phyloP scores from a whole-genome alignment of 2,888 invertebrate genomes.

The Agrotis ipsilon region DNA sequence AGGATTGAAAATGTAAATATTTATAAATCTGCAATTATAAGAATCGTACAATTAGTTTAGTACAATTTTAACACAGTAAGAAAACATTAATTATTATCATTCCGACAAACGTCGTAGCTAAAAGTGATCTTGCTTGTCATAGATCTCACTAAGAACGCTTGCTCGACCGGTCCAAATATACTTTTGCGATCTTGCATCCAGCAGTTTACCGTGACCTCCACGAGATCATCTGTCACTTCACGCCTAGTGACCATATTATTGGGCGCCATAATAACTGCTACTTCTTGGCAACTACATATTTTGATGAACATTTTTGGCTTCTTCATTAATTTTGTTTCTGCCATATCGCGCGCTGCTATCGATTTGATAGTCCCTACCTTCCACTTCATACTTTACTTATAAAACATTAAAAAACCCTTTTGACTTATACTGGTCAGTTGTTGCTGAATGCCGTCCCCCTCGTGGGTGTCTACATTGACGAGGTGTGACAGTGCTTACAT shows the following conservation, averaged over 20 bases:
- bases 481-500: slow-evolving; percentile 80
- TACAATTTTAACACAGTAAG: not conserved
- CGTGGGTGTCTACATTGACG: slow-evolving; percentile 68
- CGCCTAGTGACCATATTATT: too few relatives aligned
- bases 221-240: too few relatives aligned
- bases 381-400: too few relatives aligned
- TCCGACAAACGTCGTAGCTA: not conserved
- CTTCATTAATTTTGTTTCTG: too few relatives aligned
- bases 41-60: slow-evolving; percentile 13
- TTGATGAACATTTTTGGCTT: too few relatives aligned
- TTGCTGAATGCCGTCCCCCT: slow-evolving; percentile 43
- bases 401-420: not conserved
- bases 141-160: not conserved
- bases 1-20: slow-evolving; percentile 23
- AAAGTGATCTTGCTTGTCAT: not conserved
- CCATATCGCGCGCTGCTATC: too few relatives aligned
- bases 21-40: slow-evolving; percentile 26
- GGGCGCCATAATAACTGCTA: too few relatives aligned
- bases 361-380: too few relatives aligned
- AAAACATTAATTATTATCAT: not conserved
- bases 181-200: not conserved
- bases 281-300: too few relatives aligned
- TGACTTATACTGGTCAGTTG: slow-evolving; percentile 18
- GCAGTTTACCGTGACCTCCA: not conserved
- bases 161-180: not conserved